Base-by-base conservation (phyloP, 1,140 invertebrate species). In the Marisa cornuarietis region DNA sequence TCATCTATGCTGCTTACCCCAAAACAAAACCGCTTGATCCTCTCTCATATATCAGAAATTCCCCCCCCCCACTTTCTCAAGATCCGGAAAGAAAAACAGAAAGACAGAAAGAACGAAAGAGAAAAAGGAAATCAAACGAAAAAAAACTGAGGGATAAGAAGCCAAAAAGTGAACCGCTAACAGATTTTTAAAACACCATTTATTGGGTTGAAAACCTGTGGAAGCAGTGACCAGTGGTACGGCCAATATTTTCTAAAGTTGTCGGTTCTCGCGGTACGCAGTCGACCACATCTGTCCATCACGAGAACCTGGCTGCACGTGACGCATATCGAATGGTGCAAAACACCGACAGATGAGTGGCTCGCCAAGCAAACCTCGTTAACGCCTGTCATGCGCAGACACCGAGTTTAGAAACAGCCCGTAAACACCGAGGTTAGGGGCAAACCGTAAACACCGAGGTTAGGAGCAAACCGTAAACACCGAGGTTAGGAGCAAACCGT, bases 31-130 rank as follows among this genome's bases (percentile, higher is more conserved):
- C 18, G 18, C 62, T 63, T 20, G 62, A 18, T n/a, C 18, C 18
- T 63, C 62, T 63, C 62, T 63, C 62, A 4, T n/a, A 20, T n/a
- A 20, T n/a, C n/a, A 2, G 6, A 42, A 42, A 42, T 63, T n/a
- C 7, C 62, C 1, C 62, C 7, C 62, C 1, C 62, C 18, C 16
- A 49, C 9, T 51, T 4, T 51, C 71, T 72, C 49, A 3, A 18
- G 1, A 72, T 16, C 71, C 22, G 49, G 26, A 49, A 31, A 72
- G 68, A 69, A 31, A 69, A 31, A 69, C n/a, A 69, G 68, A 69
- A 31, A 69, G 68, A 69, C n/a, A 69, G 68, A 8, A 31, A 69
- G 68, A 69, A 31, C n/a, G 68, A 69, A 31, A 69, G 68, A 69
- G 68, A 7, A 31, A 69, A 31, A 69, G 68, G 11, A 31, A 69